Percentiles rank a stretch among this genome's conserved stretches.
Evolutionary conservation across 64 coral and sea anemone species (phyloP).

Genomic region (Pocillopora verrucosa): DNA sequence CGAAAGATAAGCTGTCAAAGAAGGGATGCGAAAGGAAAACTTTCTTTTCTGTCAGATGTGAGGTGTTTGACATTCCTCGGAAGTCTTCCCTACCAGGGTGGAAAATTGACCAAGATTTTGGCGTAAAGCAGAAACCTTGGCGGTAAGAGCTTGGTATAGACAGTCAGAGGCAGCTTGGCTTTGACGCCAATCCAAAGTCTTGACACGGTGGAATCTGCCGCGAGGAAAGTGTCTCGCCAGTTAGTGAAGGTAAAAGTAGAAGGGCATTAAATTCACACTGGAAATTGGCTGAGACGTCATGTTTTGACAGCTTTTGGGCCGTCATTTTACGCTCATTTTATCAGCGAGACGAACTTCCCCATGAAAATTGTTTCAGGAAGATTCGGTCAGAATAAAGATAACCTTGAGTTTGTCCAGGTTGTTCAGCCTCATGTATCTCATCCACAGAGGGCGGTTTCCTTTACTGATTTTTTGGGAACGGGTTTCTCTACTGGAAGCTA

Average conservation of each 20-base stretch:
- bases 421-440: not conserved
- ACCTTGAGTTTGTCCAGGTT: not conserved
- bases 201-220: constrained; percentile 3
- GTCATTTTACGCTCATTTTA: constrained; percentile 6
- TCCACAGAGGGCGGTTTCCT: not conserved
- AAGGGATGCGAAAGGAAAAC: constrained; percentile 5
- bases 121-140: not conserved
- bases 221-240: not conserved
- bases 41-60: constrained; percentile 28
- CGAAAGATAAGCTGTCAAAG: not conserved
- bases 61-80: constrained; percentile 39
- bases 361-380: constrained; percentile 24
- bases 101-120: constrained; percentile 52
- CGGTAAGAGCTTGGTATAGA: not conserved
- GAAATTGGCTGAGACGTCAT: not conserved
- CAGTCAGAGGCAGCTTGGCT: not conserved
- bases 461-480: not conserved
- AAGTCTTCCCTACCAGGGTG: constrained; percentile 12
- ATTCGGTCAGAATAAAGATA: not conserved
- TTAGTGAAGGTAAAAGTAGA: not conserved
- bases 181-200: constrained; percentile 1
- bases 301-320: not conserved
- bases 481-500: constrained; percentile 17
- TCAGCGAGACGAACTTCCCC: constrained; percentile 27
- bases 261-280: not conserved